Evolutionary conservation across 2,888 invertebrate genomes (phyloP).

Genomic region (Asteroscopus sphinx): DNA sequence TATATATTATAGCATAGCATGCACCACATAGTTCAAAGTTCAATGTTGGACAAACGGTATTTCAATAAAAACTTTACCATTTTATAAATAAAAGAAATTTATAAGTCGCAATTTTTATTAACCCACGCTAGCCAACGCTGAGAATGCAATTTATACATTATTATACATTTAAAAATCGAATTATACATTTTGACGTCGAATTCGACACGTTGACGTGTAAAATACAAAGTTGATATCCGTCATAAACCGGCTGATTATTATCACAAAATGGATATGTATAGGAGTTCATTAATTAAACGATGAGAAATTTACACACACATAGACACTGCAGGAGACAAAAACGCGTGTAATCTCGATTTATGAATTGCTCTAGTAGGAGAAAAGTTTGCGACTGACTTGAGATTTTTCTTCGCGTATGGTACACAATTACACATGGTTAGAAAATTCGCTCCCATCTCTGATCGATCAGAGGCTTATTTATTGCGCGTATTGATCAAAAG

Average conservation of each 20-base stretch:
- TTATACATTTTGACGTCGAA: conserved; percentile 47
- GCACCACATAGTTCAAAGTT: not conserved
- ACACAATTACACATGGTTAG: too few species aligned
- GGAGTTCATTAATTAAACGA: not conserved
- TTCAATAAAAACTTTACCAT: conserved; percentile 25
- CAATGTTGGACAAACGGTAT: conserved; percentile 10
- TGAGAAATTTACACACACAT: not conserved
- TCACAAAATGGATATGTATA: conserved; percentile 17
- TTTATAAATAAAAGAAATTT: conserved; percentile 34
- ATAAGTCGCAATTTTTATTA: conserved; percentile 43
- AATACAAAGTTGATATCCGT: conserved; percentile 50
- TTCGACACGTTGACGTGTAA: conserved; percentile 34
- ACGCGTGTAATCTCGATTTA: too few species aligned
- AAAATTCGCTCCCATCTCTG: too few species aligned
- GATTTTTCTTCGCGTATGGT: too few species aligned
- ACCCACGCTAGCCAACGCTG: conserved; percentile 51
- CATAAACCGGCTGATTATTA: conserved; percentile 41
- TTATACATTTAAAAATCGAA: conserved; percentile 46
- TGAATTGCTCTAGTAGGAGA: too few species aligned
- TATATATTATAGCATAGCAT: not conserved
- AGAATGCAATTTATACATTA: conserved; percentile 52
- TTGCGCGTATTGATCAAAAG: too few species aligned
- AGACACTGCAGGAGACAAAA: not conserved
- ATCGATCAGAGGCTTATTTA: too few species aligned
- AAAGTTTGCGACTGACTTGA: not conserved